A percentile compares a stretch with the other conserved stretches of the same genome.
Evolutionary conservation across 1,140 invertebrate genomes (phyloP).

Genomic region (Magallana ariakensis): DNA sequence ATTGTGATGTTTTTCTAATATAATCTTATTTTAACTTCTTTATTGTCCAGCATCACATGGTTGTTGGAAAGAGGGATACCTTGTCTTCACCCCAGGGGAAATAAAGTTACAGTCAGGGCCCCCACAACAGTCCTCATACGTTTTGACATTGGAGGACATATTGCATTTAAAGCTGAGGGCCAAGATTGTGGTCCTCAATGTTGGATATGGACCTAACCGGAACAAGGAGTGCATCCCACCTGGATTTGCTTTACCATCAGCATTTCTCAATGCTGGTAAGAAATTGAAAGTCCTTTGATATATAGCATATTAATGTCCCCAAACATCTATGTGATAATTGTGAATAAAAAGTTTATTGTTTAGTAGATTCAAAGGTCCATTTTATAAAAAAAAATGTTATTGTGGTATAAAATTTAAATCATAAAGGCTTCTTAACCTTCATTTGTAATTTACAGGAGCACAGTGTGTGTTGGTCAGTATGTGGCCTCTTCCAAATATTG

Average conservation of each 20-base stretch:
- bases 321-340: no score
- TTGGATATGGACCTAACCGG: conserved; percentile 65
- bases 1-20: no score
- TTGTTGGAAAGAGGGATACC: conserved; percentile 70
- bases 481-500: conserved; percentile 69
- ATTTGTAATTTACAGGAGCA: conserved; percentile 63
- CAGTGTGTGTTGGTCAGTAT: conserved; percentile 71
- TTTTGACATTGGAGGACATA: conserved; percentile 73
- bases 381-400: no score
- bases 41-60: conserved; percentile 68
- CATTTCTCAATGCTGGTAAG: conserved; percentile 75
- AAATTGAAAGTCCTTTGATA: no score
- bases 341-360: no score
- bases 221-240: conserved; percentile 50
- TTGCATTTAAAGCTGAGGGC: conserved; percentile 66
- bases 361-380: no score
- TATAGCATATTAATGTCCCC: no score
- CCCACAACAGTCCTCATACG: conserved; percentile 63
- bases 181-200: conserved; percentile 73
- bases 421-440: no score
- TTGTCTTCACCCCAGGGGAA: conserved; percentile 69
- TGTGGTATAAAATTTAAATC: no score
- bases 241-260: conserved; percentile 66
- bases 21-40: no score
- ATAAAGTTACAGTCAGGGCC: conserved; percentile 54